These are phyloP conservation scores for Nothocercus nigrocapillus DNA, from an alignment of 2,113 vertebrate species.

Conservation along the genomic window DNA sequence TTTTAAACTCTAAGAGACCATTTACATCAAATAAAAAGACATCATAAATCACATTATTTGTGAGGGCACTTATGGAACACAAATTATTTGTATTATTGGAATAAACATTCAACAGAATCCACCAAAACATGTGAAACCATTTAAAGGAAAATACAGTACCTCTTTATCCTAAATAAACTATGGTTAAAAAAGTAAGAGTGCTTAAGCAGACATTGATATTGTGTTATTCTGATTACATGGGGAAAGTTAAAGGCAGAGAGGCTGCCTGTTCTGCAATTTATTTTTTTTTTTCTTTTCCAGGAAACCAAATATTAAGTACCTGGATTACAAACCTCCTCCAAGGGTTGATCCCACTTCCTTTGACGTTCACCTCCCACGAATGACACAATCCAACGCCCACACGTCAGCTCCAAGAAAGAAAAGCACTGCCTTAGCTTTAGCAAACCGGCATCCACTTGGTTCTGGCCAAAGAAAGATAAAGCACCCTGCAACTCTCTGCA, in stretches of 20 bases:
- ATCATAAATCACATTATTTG: constrained; percentile 1
- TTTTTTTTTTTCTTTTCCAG: constrained; percentile 32
- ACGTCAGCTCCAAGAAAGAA: neutral
- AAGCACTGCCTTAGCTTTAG: neutral
- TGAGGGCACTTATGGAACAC: neutral
- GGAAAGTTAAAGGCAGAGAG: constrained; percentile 6
- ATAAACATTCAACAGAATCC: constrained; percentile 34
- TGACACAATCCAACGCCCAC: constrained; percentile 64
- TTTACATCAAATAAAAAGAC: constrained; percentile 38
- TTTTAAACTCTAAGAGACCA: constrained; percentile 41
- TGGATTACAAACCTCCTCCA: constrained; percentile 41
- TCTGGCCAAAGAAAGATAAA: constrained; percentile 36
- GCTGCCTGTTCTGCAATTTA: neutral
- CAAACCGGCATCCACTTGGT: neutral
- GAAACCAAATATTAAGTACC: constrained; percentile 66
- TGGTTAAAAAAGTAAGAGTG: neutral
- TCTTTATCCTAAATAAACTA: neutral
- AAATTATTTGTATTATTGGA: constrained; percentile 25
- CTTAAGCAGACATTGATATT: neutral
- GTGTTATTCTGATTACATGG: neutral
- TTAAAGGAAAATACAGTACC: neutral
- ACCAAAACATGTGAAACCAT: constrained; percentile 9
- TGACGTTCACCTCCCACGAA: constrained; percentile 51
- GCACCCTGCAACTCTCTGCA: neutral
- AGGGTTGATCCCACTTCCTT: constrained; percentile 54